These are phyloP conservation scores for Martes martes DNA, from an alignment of 2,113 vertebrate species.

Conservation along the genomic window DNA sequence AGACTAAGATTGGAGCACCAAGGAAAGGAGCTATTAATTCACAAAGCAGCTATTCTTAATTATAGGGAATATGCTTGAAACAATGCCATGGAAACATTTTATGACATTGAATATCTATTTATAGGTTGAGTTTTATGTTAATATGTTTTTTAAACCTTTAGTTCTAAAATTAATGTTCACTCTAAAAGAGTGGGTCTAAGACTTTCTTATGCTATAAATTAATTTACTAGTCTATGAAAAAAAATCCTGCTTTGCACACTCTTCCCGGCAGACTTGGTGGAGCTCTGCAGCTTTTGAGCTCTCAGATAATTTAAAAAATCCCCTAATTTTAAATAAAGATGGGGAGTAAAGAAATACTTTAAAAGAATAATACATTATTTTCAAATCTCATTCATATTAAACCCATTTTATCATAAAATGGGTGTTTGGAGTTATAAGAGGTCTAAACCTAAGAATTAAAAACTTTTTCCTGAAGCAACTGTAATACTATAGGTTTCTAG, in stretches of 20 bases:
- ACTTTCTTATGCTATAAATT: not conserved
- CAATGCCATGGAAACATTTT: constrained; percentile 6
- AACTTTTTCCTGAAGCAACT: not conserved
- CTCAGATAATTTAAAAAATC: not conserved
- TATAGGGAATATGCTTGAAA: not conserved
- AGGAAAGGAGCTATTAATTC: not conserved
- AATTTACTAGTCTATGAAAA: not conserved
- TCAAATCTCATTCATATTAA: not conserved
- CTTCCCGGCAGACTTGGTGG: not conserved
- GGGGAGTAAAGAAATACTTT: not conserved
- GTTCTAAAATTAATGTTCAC: constrained; percentile 27
- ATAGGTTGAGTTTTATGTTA: constrained; percentile 36
- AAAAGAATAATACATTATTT: not conserved
- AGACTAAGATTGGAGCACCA: not conserved
- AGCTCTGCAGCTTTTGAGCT: not conserved
- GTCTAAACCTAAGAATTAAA: not conserved
- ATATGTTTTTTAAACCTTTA: constrained; percentile 3
- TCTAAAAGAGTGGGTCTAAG: not conserved
- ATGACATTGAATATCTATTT: not conserved
- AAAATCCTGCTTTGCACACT: not conserved
- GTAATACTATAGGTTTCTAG: not conserved
- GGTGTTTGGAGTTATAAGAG: not conserved
- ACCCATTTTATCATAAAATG: not conserved
- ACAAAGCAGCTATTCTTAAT: not conserved
- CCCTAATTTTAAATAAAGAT: not conserved